Conservation (phyloP, 2,113 vertebrate species). For the Egretta garzetta region DNA sequence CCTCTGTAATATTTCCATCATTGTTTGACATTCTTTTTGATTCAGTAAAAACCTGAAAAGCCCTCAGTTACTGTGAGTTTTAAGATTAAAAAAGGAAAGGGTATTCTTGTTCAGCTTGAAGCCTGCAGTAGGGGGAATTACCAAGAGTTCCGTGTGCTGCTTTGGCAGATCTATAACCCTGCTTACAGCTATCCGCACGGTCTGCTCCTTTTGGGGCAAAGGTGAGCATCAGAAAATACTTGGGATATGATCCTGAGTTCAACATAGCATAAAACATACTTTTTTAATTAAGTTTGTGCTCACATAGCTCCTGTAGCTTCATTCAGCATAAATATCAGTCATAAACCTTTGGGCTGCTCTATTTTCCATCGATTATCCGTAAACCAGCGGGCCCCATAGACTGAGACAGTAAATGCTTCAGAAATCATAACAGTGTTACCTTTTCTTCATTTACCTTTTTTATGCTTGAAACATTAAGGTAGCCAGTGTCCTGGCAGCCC, state of each 20-base stretch:
- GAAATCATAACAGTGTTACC: background rate
- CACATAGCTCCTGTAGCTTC: background rate
- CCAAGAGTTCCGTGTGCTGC: background rate
- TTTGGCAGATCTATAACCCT: background rate
- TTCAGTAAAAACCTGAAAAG: background rate
- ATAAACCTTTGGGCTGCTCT: background rate
- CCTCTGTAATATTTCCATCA: background rate
- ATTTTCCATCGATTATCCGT: background rate
- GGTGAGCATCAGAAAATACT: background rate
- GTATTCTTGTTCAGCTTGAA: background rate
- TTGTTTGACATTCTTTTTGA: background rate
- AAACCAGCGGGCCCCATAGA: background rate
- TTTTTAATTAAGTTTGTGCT: background rate
- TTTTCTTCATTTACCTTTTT: background rate
- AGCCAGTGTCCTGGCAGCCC: background rate
- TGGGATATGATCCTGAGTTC: background rate
- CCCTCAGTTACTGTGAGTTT: background rate
- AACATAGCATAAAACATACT: background rate
- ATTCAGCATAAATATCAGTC: background rate
- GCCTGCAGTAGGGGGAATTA: background rate
- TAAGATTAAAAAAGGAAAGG: background rate
- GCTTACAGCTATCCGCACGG: background rate
- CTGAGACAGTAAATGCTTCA: background rate
- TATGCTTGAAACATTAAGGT: background rate
- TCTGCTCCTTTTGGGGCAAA: background rate